Conservation (phyloP, 2,797 vertebrate genomes). For the Meriones psammophilus region DNA sequence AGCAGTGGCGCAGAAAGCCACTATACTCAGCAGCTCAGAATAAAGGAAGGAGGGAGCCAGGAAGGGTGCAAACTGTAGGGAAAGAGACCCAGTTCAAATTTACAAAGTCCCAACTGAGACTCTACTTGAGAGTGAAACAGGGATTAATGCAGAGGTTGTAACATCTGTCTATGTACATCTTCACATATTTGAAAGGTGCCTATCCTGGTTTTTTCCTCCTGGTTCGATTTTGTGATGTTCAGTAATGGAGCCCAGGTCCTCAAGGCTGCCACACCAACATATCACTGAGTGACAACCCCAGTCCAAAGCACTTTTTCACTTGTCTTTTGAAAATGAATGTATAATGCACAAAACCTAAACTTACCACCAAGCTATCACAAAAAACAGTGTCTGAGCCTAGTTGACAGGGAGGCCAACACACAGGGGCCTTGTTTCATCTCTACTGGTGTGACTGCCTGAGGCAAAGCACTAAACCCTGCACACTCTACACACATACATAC, state of each 20-base stretch:
- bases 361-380: background rate
- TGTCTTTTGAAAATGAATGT: background rate
- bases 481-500: background rate
- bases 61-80: background rate
- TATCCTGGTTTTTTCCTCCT: background rate
- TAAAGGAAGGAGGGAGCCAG: background rate
- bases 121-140: background rate
- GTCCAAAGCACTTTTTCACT: background rate
- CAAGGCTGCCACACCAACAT: background rate
- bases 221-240: background rate
- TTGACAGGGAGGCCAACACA: background rate
- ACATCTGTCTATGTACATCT: background rate
- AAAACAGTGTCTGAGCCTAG: background rate
- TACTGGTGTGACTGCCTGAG: background rate
- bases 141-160: background rate
- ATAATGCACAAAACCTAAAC: background rate
- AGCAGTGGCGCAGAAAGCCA: background rate
- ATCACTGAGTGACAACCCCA: background rate
- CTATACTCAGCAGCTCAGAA: background rate
- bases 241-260: background rate
- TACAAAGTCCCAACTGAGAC: background rate
- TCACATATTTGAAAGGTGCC: background rate
- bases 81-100: background rate
- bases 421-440: background rate
- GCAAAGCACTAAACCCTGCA: background rate